phyloP scores from a whole-genome alignment of 2,113 vertebrate species.

The Apus apus region DNA sequence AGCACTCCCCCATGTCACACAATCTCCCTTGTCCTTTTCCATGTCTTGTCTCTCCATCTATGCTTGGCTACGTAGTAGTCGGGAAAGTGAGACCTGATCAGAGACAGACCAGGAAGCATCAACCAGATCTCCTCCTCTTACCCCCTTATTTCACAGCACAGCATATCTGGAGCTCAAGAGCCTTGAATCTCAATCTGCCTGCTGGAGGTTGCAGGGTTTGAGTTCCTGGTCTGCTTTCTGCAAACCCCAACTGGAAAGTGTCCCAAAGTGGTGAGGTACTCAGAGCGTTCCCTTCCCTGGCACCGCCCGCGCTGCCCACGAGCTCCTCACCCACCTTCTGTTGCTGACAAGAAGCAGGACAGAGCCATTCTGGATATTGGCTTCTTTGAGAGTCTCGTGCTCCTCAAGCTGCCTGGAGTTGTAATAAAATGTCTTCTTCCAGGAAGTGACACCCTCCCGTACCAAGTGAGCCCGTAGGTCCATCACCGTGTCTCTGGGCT shows the following conservation, averaged over 20 bases:
- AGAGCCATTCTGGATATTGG: slow-evolving; percentile 78
- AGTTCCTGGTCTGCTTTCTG: not conserved
- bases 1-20: not conserved
- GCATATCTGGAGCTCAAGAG: not conserved
- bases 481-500: slow-evolving; percentile 78
- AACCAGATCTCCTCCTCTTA: not conserved
- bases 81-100: not conserved
- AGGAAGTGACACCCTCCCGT: slow-evolving; percentile 76
- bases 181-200: not conserved
- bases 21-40: not conserved
- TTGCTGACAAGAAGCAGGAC: slow-evolving; percentile 78
- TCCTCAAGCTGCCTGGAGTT: slow-evolving; percentile 78
- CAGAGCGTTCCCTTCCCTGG: not conserved
- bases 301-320: accelerated
- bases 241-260: not conserved
- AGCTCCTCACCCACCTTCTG: slow-evolving; percentile 60
- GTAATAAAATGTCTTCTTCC: slow-evolving; percentile 81
- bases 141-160: not conserved
- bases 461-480: slow-evolving; percentile 79
- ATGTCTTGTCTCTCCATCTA: not conserved
- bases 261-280: not conserved
- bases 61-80: not conserved
- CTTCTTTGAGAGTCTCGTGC: slow-evolving; percentile 78
- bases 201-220: not conserved
- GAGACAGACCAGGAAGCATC: not conserved